Evolutionary conservation across 2,113 vertebrate species (phyloP), one percentile per base, ranked within the genome.

Genomic region (Andinoacara biseriatus): DNA sequence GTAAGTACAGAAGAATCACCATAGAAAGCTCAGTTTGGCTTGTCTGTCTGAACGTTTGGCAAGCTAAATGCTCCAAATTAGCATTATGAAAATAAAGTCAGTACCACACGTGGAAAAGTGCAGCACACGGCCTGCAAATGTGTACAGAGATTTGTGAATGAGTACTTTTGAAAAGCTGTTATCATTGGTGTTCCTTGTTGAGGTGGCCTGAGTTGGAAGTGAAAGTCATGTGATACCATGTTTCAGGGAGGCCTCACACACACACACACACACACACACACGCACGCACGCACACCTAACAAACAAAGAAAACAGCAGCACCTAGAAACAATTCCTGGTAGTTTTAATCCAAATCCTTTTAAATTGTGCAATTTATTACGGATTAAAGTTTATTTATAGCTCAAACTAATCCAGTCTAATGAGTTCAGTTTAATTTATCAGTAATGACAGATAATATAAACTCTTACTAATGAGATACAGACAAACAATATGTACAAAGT

Each of bases 161-260:
- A 72, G 10, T 54, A 54, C 67, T n/a, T 72, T 69, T 69, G 65
- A 33, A 72, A 72, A 54, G 67, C 10, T 72, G 43, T 52, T 54
- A 72, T 72, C 13, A 10, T 6, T 72, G 67, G 26, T 31, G 24
- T 72, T 72, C 17, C 17, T 54, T 72, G 26, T 72, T 54, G 26
- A 31, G 26, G 67, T 54, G 46, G 43, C 26, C 43, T 3, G 24
- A 72, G 65, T 31, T 72, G 10, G 65, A 72, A 72, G 40, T 52
- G 17, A 52, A 72, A 52, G 26, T 72, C 65, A 72, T 72, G 40
- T 20, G 65, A 72, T 52, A 20, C 43, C 24, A 20, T 52, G 43
- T 3, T 69, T 49, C 46, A 52, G 65, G 13, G 43, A 52, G 10
- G 46, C 40, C 24, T 52, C 49, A 69, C 18, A 20, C 49, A 69